A percentile compares a stretch with the other conserved stretches of the same genome.
Conservation (phyloP, 2,113 vertebrate genomes). For the Manacus vitellinus region DNA sequence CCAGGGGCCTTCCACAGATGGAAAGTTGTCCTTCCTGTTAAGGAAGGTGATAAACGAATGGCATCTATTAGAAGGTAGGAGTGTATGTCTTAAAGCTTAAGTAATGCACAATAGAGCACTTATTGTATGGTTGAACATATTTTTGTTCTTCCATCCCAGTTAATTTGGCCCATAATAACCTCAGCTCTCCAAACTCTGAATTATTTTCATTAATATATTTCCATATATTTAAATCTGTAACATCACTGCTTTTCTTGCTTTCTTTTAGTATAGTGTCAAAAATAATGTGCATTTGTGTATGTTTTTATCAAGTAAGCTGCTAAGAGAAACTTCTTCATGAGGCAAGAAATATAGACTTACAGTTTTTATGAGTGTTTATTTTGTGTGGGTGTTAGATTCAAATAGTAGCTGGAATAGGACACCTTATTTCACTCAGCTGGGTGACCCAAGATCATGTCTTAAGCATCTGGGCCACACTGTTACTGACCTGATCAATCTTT, state of each 20-base stretch:
- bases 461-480: rapidly evolving
- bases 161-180: neutral
- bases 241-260: neutral
- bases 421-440: neutral
- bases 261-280: neutral
- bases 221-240: neutral
- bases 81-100: slow-evolving; percentile 3
- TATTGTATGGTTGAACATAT: neutral
- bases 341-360: neutral
- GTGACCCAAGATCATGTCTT: neutral
- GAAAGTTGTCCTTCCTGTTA: slow-evolving; percentile 85
- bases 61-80: slow-evolving; percentile 85
- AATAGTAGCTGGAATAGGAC: neutral
- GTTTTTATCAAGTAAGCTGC: neutral
- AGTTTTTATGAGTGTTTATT: neutral
- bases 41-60: slow-evolving; percentile 71
- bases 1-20: slow-evolving; percentile 91
- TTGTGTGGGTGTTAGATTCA: neutral
- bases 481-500: rapidly evolving
- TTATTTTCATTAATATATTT: neutral
- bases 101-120: neutral
- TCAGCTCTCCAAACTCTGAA: neutral
- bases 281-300: rapidly evolving
- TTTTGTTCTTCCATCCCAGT: neutral
- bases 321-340: neutral